Percentiles rank a stretch among this genome's conserved stretches.
phyloP scores from a whole-genome alignment of 2,797 vertebrate species.

The Percopsis omiscomaycus region DNA sequence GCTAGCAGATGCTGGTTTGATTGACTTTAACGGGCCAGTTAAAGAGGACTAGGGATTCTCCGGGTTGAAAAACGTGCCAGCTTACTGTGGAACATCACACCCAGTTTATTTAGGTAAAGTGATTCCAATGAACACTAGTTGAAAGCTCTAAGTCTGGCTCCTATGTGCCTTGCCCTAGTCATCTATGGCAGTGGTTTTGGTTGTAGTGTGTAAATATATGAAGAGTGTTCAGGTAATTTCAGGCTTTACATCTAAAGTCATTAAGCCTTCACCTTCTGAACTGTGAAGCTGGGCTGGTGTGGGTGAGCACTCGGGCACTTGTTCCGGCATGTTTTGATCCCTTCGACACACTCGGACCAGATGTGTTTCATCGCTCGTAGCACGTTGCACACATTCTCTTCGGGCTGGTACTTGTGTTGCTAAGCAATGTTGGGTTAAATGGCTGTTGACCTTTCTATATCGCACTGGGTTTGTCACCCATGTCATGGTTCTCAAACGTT shows the following conservation, averaged over 20 bases:
- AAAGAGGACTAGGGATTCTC: no score
- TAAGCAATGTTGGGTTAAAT: neutral
- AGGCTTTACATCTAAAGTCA: slow-evolving; percentile 4
- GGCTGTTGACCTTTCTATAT: neutral
- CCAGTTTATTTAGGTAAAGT: no score
- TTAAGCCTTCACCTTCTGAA: slow-evolving; percentile 2
- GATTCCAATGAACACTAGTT: no score
- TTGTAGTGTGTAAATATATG: no score
- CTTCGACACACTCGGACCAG: neutral
- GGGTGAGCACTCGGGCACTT: neutral
- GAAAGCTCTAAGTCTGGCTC: no score
- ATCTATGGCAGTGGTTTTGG: no score
- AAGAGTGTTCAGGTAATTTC: neutral
- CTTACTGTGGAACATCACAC: no score
- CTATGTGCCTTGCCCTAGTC: no score
- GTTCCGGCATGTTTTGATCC: slow-evolving; percentile 16
- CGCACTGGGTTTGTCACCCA: neutral
- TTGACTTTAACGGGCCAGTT: no score
- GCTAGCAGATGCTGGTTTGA: no score
- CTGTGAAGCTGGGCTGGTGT: neutral
- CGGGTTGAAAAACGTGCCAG: no score
- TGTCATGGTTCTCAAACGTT: no score
- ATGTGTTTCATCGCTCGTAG: neutral
- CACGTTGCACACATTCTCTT: slow-evolving; percentile 32
- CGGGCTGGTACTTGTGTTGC: neutral